Evolutionary conservation across 1,140 invertebrate genomes (phyloP).

Genomic region (Stegodyphus mimosarum): DNA sequence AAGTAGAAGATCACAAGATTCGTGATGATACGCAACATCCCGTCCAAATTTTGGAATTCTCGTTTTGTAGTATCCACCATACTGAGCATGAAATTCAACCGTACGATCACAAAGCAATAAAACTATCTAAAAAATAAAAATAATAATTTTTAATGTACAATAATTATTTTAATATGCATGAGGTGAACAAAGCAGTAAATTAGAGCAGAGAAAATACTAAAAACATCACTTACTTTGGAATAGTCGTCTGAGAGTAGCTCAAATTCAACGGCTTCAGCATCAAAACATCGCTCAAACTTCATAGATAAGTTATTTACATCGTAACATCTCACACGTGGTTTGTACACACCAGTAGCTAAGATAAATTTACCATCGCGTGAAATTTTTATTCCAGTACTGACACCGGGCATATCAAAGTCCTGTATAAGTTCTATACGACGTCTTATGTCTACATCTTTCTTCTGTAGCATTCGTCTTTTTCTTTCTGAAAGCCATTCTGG

Average conservation of each 20-base stretch:
- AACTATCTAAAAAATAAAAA: conserved; percentile 68
- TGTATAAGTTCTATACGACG: conserved; percentile 95
- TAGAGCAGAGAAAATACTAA: no score
- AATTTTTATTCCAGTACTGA: conserved; percentile 85
- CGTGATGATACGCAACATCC: conserved; percentile 91
- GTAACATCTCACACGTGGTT: conserved; percentile 94
- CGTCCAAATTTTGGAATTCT: conserved; percentile 95
- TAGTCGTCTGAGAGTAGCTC: conserved; percentile 91
- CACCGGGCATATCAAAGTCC: conserved; percentile 98
- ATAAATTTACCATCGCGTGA: conserved; percentile 95
- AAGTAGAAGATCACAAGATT: conserved; percentile 91
- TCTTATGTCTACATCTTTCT: conserved; percentile 91
- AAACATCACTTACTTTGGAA: conserved; percentile 76
- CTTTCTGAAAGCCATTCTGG: conserved; percentile 96
- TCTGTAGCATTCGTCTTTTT: conserved; percentile 85
- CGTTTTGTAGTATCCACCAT: conserved; percentile 89
- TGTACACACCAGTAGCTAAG: conserved; percentile 90
- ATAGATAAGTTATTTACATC: conserved; percentile 95
- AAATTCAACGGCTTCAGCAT: conserved; percentile 92
- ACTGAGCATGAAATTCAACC: conserved; percentile 94
- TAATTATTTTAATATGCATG: neutral
- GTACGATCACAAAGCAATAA: conserved; percentile 79
- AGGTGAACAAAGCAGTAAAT: neutral
- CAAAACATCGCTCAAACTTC: conserved; percentile 98
- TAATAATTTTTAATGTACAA: neutral